phyloP scores from a whole-genome alignment of 2,888 invertebrate species.

The Andrena praecox region DNA sequence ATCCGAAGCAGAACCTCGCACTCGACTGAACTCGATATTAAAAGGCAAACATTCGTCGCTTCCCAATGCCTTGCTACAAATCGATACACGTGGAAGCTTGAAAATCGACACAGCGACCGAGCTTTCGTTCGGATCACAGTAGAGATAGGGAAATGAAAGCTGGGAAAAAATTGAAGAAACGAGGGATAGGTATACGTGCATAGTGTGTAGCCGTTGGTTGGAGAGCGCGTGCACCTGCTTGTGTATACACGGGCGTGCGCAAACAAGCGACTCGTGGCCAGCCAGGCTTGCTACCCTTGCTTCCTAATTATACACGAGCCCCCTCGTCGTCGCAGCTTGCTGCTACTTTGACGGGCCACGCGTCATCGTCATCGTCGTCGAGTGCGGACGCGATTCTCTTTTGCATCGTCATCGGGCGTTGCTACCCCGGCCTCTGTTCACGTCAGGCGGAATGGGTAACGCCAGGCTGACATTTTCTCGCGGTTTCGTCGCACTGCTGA shows the following conservation, averaged over 20 bases:
- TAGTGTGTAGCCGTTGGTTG: not conserved
- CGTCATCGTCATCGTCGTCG: conserved; percentile 41
- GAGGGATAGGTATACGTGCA: too few species aligned
- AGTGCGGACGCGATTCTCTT: conserved; percentile 30
- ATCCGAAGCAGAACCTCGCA: too few species aligned
- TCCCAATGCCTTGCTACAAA: not conserved
- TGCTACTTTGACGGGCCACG: conserved; percentile 55
- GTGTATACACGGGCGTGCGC: conserved; percentile 21
- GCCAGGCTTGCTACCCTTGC: conserved; percentile 37
- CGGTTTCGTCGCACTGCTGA: conserved; percentile 13
- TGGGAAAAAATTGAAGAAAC: not conserved
- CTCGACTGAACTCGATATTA: not conserved
- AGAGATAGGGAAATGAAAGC: not conserved
- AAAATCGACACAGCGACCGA: not conserved
- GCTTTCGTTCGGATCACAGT: not conserved
- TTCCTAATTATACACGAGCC: conserved; percentile 54
- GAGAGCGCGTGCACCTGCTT: conserved; percentile 31
- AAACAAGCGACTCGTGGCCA: conserved; percentile 23
- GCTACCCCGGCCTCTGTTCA: not conserved
- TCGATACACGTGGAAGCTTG: not conserved
- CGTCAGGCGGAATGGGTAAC: conserved; percentile 2
- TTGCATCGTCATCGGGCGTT: conserved; percentile 48
- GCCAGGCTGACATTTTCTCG: conserved; percentile 24
- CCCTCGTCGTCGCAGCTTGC: conserved; percentile 41
- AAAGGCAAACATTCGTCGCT: not conserved